Conservation (phyloP, 2,113 vertebrate species). For the Cebidichthys violaceus region DNA sequence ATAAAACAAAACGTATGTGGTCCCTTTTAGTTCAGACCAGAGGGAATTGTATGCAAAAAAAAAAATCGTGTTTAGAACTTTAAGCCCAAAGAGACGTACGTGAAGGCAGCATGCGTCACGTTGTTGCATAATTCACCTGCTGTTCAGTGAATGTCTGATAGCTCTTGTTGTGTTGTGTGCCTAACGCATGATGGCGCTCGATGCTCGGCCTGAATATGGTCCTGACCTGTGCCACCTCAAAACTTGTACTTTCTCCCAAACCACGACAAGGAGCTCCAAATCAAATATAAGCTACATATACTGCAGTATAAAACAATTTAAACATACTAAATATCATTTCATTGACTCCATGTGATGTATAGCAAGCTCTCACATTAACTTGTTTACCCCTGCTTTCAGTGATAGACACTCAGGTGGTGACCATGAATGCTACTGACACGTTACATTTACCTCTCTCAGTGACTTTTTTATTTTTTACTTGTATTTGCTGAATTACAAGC, state of each 20-base stretch:
- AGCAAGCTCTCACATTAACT: neutral
- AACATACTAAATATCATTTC: neutral
- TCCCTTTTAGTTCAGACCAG: neutral
- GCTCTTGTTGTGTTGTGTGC: neutral
- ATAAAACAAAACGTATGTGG: neutral
- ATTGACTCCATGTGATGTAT: neutral
- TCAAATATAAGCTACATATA: neutral
- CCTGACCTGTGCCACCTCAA: neutral
- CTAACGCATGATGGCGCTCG: constrained; percentile 57
- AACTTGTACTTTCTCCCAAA: neutral
- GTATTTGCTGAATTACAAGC: neutral
- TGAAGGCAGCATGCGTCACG: neutral
- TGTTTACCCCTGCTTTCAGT: neutral
- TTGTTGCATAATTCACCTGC: neutral
- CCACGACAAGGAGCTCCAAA: neutral
- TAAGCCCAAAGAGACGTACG: neutral
- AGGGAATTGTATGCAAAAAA: neutral
- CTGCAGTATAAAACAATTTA: neutral
- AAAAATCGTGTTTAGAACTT: neutral
- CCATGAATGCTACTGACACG: neutral
- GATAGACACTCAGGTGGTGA: neutral
- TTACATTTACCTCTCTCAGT: neutral
- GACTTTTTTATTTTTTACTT: neutral
- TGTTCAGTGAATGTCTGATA: neutral
- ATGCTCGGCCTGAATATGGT: neutral